Evolutionary conservation across 2,888 invertebrate species (phyloP), one percentile per base, ranked within the genome.

Genomic region (Oscheius sp.): DNA sequence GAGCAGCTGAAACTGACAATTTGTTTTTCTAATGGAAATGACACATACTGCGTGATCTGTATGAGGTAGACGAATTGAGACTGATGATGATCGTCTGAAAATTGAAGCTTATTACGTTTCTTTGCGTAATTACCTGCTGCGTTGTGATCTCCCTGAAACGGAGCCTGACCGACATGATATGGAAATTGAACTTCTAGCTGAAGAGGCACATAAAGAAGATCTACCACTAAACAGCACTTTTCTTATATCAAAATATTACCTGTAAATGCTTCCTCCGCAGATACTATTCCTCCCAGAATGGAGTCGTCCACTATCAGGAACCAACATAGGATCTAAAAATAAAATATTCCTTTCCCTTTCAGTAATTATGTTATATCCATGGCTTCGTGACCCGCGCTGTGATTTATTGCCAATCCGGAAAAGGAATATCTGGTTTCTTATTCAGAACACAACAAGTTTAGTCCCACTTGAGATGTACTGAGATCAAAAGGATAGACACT

Each of bases 211-310:
- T 17, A 64, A 34, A 3, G 64, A 64, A 3, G 64, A 64, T 52
- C 64, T 48, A n/a, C 64, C 64, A 64, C 64, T 64, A 25, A 1
- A 64, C 20, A n/a, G n/a, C n/a, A n/a, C n/a, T n/a, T n/a, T n/a
- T n/a, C n/a, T n/a, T n/a, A 61, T 23, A 15, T 39, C 6, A 3
- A 34, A 3, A 23, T 27, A n/a, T 20, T 48, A 64, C 64, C 64
- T 64, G 48, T 64, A 64, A 23, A 64, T 33, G 25, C 64, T 64
- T 0, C 64, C 64, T 33, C 64, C 64, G 50, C 64, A 64, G 33
- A 64, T 48, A 37, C 64, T 64, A 37, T 64, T 64, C 31, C 64
- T 48, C 6, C 50, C 64, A 2, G 64, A 64, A 17, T 64, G 37
- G 10, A 52, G 34, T n/a, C 50, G 25, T n/a, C 39, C 23, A 17